Percentiles rank a stretch among this genome's conserved stretches.
phyloP scores from a whole-genome alignment of 2,888 invertebrate species.

The Thera obeliscata region DNA sequence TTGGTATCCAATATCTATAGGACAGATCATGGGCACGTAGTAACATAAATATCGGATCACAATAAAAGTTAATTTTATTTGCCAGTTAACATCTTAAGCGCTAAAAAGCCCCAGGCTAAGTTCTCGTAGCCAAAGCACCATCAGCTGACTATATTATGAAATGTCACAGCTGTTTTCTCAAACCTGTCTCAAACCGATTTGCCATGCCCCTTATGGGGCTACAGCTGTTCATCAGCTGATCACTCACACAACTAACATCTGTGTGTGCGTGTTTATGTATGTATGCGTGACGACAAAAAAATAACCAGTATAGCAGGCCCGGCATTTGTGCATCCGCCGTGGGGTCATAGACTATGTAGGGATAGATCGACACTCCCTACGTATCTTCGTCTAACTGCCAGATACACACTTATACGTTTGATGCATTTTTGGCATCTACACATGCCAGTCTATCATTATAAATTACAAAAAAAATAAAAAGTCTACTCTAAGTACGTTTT shows the following conservation, averaged over 20 bases:
- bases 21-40: too few species aligned
- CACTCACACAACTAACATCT: conserved; percentile 53
- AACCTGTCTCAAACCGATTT: conserved; percentile 53
- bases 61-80: too few species aligned
- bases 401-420: too few species aligned
- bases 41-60: too few species aligned
- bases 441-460: too few species aligned
- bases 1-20: too few species aligned
- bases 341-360: conserved; percentile 38
- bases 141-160: conserved; percentile 21
- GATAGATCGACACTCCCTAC: conserved; percentile 39
- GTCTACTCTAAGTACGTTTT: too few species aligned
- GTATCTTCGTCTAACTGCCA: too few species aligned
- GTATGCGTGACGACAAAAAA: conserved; percentile 59
- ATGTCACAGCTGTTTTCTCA: conserved; percentile 30
- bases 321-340: conserved; percentile 67
- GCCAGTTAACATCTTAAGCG: not conserved
- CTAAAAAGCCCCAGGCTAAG: not conserved
- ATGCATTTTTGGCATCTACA: too few species aligned
- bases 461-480: too few species aligned
- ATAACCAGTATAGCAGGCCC: conserved; percentile 68
- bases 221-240: conserved; percentile 78
- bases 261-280: conserved; percentile 31
- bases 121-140: not conserved
- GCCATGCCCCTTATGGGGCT: conserved; percentile 50